Base-by-base conservation (phyloP, 2,113 vertebrate genomes). In the Oostethus manadensis region DNA sequence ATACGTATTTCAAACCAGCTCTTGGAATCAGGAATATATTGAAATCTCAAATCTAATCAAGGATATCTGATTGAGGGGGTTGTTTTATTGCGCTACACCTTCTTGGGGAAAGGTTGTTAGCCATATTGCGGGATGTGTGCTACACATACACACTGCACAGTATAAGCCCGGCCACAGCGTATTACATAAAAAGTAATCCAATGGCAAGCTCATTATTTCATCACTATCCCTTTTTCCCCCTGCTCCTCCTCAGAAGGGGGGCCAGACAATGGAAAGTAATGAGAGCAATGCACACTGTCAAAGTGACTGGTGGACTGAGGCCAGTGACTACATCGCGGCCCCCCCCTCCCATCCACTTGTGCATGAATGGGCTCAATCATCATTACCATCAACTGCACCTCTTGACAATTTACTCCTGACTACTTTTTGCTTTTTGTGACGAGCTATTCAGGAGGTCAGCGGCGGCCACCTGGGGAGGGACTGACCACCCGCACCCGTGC, bases 331-430 rank as follows among this genome's bases (percentile, higher is more conserved):
- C 64, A 54, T 38, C 61, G 70, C 74, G 68, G 64, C 79, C 73
- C 76, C 83, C 74, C 66, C 79, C 73, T 74, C 83, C 74, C 73
- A 70, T 73, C 83, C 84, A 85, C 86, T 88, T 83, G 74, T 73
- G 75, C 74, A 70, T 89, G 86, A 89, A 88, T 89, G 84, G 80
- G 68, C 78, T 84, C 85, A 90, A 89, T 90, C 88, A 89, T 87
- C 78, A 88, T 84, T 87, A 84, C 81, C 86, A 83, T 87, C 85
- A 84, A 76, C 75, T 68, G 74, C 78, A 55, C 83, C 84, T 87
- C 84, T 86, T 79, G 73, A 73, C 62, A 58, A 74, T 80, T 80
- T 78, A 80, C 73, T 76, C 74, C 78, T 51, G 16, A 26, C 21
- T 74, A 81, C 82, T 86, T 84, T 77, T 81, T 74, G 76, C 71